Conservation (phyloP, 2,888 invertebrate genomes). For the Lagria hirta region DNA sequence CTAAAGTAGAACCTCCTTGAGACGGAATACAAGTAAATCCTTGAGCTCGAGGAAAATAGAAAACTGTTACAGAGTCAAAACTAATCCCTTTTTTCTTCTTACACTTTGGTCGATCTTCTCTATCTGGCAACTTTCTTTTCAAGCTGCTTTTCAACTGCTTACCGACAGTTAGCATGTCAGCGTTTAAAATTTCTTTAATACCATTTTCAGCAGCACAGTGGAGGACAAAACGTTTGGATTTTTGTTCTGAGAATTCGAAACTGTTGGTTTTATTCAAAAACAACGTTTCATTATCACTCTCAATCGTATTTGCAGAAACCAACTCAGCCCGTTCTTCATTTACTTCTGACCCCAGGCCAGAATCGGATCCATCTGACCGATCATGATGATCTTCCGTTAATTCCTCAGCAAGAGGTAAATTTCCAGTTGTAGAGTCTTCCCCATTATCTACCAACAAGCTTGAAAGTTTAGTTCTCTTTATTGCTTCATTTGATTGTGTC, state of each 20-base stretch:
- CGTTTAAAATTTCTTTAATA: too few species aligned
- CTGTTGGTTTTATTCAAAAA: constrained; percentile 54
- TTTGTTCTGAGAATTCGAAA: too few species aligned
- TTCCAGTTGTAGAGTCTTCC: constrained; percentile 66
- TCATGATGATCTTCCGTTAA: constrained; percentile 64
- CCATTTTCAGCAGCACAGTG: background rate
- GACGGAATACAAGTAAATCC: constrained; percentile 92
- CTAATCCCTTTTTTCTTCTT: constrained; percentile 80
- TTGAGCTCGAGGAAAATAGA: constrained; percentile 90
- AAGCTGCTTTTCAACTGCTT: constrained; percentile 72
- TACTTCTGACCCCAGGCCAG: constrained; percentile 77
- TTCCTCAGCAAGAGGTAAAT: constrained; percentile 60
- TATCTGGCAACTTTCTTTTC: constrained; percentile 63
- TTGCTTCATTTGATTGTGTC: constrained; percentile 41
- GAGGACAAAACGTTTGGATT: constrained; percentile 7
- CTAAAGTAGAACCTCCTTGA: constrained; percentile 87
- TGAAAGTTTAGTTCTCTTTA: constrained; percentile 26
- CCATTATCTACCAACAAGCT: constrained; percentile 60
- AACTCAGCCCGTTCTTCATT: constrained; percentile 59
- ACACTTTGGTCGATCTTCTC: constrained; percentile 56
- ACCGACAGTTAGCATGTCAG: too few species aligned
- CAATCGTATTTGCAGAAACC: constrained; percentile 37
- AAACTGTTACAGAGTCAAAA: constrained; percentile 91
- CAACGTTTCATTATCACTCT: constrained; percentile 58
- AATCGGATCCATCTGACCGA: constrained; percentile 79